Percentiles rank a stretch among this genome's conserved stretches.
Evolutionary conservation across 2,797 vertebrate genomes (phyloP).

Genomic region (Melanotaenia pygmaea): DNA sequence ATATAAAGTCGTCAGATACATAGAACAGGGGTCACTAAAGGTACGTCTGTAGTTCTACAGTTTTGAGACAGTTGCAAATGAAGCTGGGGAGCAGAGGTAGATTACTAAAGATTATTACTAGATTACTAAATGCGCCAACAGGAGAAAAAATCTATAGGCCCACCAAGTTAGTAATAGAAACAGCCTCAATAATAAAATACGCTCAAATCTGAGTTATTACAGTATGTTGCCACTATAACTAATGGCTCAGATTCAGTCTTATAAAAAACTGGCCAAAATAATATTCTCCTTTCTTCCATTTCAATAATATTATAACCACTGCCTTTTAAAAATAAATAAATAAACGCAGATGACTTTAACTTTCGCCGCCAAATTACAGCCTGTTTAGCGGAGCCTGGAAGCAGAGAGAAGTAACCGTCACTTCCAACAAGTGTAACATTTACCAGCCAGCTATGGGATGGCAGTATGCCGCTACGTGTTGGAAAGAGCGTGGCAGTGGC

Average conservation of each 20-base stretch:
- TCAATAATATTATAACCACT: neutral
- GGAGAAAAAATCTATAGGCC: neutral
- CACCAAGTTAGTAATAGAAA: neutral
- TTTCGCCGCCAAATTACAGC: neutral
- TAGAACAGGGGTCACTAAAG: neutral
- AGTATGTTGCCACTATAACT: too few species aligned
- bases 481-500: too few species aligned
- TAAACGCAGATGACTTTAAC: neutral
- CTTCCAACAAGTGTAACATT: constrained; percentile 19
- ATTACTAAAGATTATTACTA: too few species aligned
- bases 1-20: neutral
- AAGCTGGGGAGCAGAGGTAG: too few species aligned
- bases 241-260: too few species aligned
- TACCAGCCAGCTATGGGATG: neutral
- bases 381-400: neutral
- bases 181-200: too few species aligned
- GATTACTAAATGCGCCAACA: too few species aligned
- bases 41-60: too few species aligned
- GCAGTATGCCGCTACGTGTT: neutral
- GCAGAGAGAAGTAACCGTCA: neutral
- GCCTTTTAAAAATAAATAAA: neutral
- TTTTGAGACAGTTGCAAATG: too few species aligned
- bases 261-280: neutral
- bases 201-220: too few species aligned
- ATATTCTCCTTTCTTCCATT: neutral